These are phyloP conservation scores for Philereme transversata DNA, from an alignment of 2,888 invertebrate species.

Conservation along the genomic window DNA sequence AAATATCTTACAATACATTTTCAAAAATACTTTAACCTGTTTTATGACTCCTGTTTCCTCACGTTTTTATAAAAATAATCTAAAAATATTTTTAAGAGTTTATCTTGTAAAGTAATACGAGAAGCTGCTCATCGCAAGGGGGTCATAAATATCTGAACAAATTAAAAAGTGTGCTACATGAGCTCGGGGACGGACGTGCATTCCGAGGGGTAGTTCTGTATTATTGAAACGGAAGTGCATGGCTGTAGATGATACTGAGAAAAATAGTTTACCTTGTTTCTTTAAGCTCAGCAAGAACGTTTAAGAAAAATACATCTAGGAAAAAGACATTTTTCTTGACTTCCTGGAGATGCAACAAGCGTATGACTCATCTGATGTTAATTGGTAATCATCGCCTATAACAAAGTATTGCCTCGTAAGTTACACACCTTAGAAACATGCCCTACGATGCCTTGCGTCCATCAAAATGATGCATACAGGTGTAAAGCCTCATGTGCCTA, in stretches of 20 bases:
- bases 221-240: slow-evolving; percentile 12
- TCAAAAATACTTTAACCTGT: background rate
- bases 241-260: background rate
- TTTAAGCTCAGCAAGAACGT: no score
- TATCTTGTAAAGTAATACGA: slow-evolving; percentile 18
- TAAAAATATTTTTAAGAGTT: slow-evolving; percentile 4
- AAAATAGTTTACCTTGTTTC: no score
- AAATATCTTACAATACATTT: background rate
- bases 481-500: no score
- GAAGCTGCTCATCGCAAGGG: slow-evolving; percentile 29
- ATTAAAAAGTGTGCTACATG: slow-evolving; percentile 60
- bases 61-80: slow-evolving; percentile 19
- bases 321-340: no score
- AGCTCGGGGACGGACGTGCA: slow-evolving; percentile 22
- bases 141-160: slow-evolving; percentile 69
- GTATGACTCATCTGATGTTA: no score
- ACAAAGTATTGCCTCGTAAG: no score
- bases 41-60: slow-evolving; percentile 2
- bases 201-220: slow-evolving; percentile 17
- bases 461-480: no score
- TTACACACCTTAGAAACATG: no score
- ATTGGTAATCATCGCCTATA: no score
- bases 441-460: no score
- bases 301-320: no score
- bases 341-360: no score